Conservation (phyloP, 1,140 invertebrate species). For the Rhopalosiphum maidis region DNA sequence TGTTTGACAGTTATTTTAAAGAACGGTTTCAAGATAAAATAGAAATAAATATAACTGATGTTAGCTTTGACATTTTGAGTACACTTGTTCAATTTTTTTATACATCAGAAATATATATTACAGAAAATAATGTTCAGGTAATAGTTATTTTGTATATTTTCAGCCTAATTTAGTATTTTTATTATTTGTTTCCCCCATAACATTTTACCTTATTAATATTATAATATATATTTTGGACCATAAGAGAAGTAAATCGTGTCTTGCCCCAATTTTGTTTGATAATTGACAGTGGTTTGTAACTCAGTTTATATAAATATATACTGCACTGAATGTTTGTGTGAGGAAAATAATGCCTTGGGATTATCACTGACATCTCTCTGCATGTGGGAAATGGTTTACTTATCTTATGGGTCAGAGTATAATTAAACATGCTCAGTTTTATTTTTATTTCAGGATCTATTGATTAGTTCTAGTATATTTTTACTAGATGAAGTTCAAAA, state of each 20-base stretch:
- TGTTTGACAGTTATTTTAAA: slow-evolving; percentile 31
- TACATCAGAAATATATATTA: slow-evolving; percentile 11
- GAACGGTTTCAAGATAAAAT: slow-evolving; percentile 29
- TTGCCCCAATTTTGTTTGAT: neutral
- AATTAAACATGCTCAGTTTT: neutral
- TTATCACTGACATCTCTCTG: neutral
- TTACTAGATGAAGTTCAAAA: slow-evolving; percentile 6
- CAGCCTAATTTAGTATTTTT: too few species aligned
- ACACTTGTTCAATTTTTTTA: slow-evolving; percentile 11
- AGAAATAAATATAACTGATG: slow-evolving; percentile 29
- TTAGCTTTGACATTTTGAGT: slow-evolving; percentile 28
- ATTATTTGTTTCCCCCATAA: neutral
- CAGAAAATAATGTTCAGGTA: slow-evolving; percentile 41
- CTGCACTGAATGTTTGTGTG: neutral
- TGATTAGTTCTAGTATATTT: slow-evolving; percentile 27
- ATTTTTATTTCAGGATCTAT: slow-evolving; percentile 20
- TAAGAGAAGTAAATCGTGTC: neutral
- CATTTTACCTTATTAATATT: neutral
- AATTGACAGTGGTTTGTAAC: neutral
- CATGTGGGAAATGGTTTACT: neutral
- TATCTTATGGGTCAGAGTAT: neutral
- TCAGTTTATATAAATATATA: neutral
- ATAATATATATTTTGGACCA: neutral
- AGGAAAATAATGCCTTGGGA: neutral
- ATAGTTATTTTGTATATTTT: neutral